Base-by-base conservation (phyloP, 2,888 invertebrate species). In the Kryphioiulus occultus region DNA sequence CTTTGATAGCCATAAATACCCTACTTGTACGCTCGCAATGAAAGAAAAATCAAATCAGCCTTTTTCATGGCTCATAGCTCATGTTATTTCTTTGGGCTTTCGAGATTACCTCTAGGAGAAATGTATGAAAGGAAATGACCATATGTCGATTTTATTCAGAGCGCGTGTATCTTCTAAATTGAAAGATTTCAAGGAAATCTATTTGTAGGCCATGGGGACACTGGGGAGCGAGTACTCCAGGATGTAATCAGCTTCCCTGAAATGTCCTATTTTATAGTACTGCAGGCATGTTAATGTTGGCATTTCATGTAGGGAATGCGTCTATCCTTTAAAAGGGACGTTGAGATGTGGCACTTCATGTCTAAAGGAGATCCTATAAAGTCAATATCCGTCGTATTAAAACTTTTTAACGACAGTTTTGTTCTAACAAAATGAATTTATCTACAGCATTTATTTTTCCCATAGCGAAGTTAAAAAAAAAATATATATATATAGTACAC, bases 121-220 rank as follows among this genome's bases (percentile, higher is more conserved):
- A 78, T 26, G 26, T 26, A 26, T 78, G 78, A 78, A 78, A 78
- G 26, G 78, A 22, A 78, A 30, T 30, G 78, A 78, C 30, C 78
- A 78, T 44, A 44, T 78, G 78, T 15, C 78, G 22, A 26, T 26
- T 9, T 68, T 68, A 78, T 78, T 78, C 59, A 59, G 59, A 59
- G 22, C n/a, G 4, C 59, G n/a, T 59, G 59, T 22, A 59, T 59
- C 78, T 78, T 9, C 78, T 78, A 78, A 78, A 78, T 78, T 30
- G 78, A 78, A 30, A 78, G 78, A 78, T 78, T 78, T 78, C 30
- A 1, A 78, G 78, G 26, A 78, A 78, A 78, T 78, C 30, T 30
- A 30, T 78, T 78, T 68, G 78, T 5, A 26, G 30, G 78, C 26
- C 78, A 78, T 10, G 0, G 30, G 78, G 78, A 30, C 78, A 30